These are phyloP conservation scores for Luperina nickerlii DNA, from an alignment of 2,888 invertebrate species.

Conservation along the genomic window DNA sequence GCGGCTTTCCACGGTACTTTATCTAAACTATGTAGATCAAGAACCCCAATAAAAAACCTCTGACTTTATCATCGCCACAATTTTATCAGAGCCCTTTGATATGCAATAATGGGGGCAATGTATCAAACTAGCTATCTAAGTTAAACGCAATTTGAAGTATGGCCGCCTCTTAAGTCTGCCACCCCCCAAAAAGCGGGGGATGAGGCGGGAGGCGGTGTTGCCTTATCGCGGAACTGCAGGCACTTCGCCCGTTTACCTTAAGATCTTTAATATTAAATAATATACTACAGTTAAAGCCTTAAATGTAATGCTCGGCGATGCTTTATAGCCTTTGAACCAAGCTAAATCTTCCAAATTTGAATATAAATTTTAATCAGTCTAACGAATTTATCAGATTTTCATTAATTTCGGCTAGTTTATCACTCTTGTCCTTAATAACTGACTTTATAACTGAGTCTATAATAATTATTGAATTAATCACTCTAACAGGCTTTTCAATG, in stretches of 20 bases:
- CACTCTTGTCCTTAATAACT: conserved; percentile 35
- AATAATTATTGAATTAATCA: conserved; percentile 50
- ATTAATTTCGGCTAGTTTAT: conserved; percentile 50
- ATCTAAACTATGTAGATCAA: conserved; percentile 72
- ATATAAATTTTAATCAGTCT: conserved; percentile 55
- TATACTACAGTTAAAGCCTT: conserved; percentile 87
- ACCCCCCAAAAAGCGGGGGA: conserved; percentile 82
- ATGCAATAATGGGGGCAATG: conserved; percentile 89
- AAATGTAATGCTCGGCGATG: conserved; percentile 78
- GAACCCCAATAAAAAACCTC: conserved; percentile 72
- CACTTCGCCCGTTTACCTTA: conserved; percentile 89
- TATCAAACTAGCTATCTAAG: conserved; percentile 90
- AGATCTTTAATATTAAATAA: conserved; percentile 90
- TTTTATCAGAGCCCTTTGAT: conserved; percentile 87
- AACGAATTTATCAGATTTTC: conserved; percentile 51
- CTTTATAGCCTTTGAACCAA: conserved; percentile 75
- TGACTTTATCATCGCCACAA: conserved; percentile 77
- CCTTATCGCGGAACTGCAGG: conserved; percentile 90
- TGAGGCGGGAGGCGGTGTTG: conserved; percentile 72
- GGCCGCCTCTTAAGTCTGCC: conserved; percentile 86
- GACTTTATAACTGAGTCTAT: conserved; percentile 44
- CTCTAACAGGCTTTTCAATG: conserved; percentile 36
- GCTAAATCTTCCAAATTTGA: conserved; percentile 56
- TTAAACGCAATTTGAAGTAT: conserved; percentile 90
- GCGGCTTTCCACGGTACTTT: conserved; percentile 60